Evolutionary conservation across 1,140 invertebrate genomes (phyloP), one percentile per base, ranked within the genome.

Genomic region (Diachasma alloeum): DNA sequence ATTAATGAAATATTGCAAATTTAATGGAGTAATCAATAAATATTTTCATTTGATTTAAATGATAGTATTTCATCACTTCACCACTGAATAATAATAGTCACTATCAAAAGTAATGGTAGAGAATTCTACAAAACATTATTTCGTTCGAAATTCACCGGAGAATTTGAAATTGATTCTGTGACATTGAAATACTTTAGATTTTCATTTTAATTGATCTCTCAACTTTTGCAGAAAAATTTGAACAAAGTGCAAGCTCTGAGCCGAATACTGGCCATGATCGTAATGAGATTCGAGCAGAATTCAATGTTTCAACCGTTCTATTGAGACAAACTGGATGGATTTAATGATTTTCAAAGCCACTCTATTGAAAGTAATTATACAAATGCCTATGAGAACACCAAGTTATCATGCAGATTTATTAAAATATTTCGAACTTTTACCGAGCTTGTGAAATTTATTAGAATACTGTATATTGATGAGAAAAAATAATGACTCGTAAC

Each of bases 241-340:
- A 81, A 87, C 81, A 87, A 82, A 84, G 84, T 87, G 82, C 84
- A 86, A 81, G 83, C 79, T 84, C 78, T 87, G 78, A 85, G 78
- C 80, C 83, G 77, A 83, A 71, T 85, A 82, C 85, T 85, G 81
- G 82, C 80, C 75, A 83, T 85, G 80, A 83, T 82, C 75, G 83
- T 80, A 72, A 81, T 84, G 80, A 80, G 79, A 80, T 81, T 86
- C 74, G 83, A 86, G 68, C 83, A 82, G 78, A 87, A 87, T 53
- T n/a, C 48, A 69, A 84, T 82, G 82, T 85, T 59, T 75, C 75
- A 79, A 66, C 31, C 24, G 4, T 39, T 39, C 31, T 68, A 53
- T 19, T 53, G n/a, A 53, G 15, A 66, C 26, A 24, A 6, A 66
- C 48, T 53, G 48, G 48, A 53, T 15, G 48, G 17, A 42, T 42